Evolutionary conservation across 2,888 invertebrate species (phyloP), one percentile per base, ranked within the genome.

Genomic region (Meghimatium bilineatum): DNA sequence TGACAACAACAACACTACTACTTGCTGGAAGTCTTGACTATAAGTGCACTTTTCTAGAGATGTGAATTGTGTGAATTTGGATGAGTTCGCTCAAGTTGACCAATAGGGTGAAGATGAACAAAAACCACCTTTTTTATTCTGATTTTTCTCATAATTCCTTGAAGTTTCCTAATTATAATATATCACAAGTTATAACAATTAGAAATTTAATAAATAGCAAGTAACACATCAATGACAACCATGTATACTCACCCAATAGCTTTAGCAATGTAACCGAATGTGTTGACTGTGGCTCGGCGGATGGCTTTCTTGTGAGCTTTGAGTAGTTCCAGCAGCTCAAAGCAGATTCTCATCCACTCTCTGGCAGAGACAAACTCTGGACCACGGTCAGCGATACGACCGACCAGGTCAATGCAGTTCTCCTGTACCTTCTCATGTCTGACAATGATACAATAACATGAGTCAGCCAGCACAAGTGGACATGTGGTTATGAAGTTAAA

Each of bases 281-380:
- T 99, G 93, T 99, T 99, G 81, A 99, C 99, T 1, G 99, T 99
- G 0, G 99, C 99, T 94, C 99, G 95, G 78, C 99, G 95, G 91
- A 99, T 99, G 0, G 99, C 99, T 93, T 99, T 99, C 94, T 99
- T 99, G 95, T 99, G 99, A 0, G 99, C 99, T 93, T 99, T 99
- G 56, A 99, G 94, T 76, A 99, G 94, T 94, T 99, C 99, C 85
- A 99, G 94, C 85, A 99, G 94, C 93, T 99, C 99, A 93, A 99
- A 99, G 93, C 99, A 99, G 93, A 99, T 99, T 91, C 99, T 95
- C 99, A 99, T 99, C 99, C 99, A 99, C 94, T 99, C 99, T 82
- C 99, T 95, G 0, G 99, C 99, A 0, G 99, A 98, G 0, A 99
- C 99, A 93, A 98, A 99, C 94, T 99, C 99, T 0, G 99, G 98